Evolutionary conservation across 1,140 invertebrate genomes (phyloP), one percentile per base, ranked within the genome.

Genomic region (Oreohelix idahoensis): DNA sequence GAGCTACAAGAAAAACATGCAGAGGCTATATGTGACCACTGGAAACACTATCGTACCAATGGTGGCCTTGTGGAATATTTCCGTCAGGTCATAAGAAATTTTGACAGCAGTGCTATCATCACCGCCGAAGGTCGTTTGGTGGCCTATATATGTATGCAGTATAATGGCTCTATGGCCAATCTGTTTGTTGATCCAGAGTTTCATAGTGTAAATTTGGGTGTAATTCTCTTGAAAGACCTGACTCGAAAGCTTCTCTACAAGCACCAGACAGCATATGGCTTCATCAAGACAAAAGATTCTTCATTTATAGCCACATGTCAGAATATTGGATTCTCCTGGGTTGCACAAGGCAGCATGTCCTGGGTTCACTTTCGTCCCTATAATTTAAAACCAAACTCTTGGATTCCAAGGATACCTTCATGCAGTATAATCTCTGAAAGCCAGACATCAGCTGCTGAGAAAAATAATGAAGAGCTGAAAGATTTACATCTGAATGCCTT

Each of bases 111-210:
- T 76, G 88, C 87, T 70, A 86, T 89, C 0, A 80, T 84, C 5
- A 84, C 84, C 23, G 20, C 26, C 0, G 71, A 87, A 10, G 88
- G 88, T 11, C 81, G 86, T 39, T 76, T 89, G 36, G 74, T 87
- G 11, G 88, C 88, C 23, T 89, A 89, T 75, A 87, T 87, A 23
- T 87, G 84, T 58, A 87, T 88, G 85, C 87, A 89, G 83, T 88
- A 86, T 81, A 88, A 89, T 74, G 88, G 88, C 0, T 87, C 88
- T 0, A 89, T 89, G 80, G 86, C 87, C 29, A 88, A 87, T 84
- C 58, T 89, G 45, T 86, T 84, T 82, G 88, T 88, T 20, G 85
- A 88, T 66, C 86, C 87, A 42, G 84, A 87, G 29, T 84, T 87
- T 70, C 79, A 85, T 17, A 83, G 45, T 58, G 84, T 13, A 74